Evolutionary conservation across 2,113 vertebrate genomes (phyloP).

Genomic region (Bos javanicus): DNA sequence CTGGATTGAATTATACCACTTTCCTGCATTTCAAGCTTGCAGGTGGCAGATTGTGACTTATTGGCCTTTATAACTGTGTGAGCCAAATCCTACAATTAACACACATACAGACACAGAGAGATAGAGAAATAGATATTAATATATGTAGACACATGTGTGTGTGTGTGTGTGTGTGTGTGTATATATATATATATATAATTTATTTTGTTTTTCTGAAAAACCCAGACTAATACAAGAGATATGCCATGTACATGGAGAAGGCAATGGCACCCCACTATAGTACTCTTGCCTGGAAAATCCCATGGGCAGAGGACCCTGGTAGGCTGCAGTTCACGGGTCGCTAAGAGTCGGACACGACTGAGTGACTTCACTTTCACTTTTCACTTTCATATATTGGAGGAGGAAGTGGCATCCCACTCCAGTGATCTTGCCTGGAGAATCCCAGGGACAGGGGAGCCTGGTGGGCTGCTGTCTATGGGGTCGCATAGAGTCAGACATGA

Average conservation of each 20-base stretch:
- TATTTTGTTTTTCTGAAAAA: neutral
- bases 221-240: neutral
- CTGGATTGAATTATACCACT: neutral
- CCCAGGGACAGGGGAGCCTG: accelerated
- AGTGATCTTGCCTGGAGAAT: no score
- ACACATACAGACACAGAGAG: neutral
- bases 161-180: neutral
- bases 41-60: neutral
- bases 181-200: neutral
- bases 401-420: no score
- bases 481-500: no score
- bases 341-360: no score
- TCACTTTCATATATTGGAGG: no score
- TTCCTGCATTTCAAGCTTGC: neutral
- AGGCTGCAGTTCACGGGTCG: no score
- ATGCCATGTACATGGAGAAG: neutral
- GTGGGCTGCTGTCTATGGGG: no score
- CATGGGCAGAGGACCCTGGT: no score
- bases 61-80: neutral
- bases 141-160: neutral
- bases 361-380: no score
- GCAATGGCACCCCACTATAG: no score
- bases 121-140: neutral
- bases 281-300: no score
- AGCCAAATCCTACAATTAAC: neutral